phyloP scores from a whole-genome alignment of 2,888 invertebrate genomes.

The Leptinotarsa rubiginosa region DNA sequence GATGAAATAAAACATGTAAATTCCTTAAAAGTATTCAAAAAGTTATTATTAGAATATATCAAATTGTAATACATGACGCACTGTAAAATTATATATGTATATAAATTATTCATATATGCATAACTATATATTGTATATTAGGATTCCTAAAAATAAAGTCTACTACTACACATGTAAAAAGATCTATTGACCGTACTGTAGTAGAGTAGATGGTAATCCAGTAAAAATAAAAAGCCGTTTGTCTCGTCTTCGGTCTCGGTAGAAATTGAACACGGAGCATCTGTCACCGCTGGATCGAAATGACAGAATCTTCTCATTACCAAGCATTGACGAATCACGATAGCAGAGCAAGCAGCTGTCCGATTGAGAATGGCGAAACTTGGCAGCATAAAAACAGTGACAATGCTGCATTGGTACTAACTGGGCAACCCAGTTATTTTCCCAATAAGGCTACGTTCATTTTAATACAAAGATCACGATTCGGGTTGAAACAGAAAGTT shows the following conservation, averaged over 20 bases:
- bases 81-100: no score
- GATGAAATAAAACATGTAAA: no score
- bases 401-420: conserved; percentile 40
- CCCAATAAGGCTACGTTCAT: conserved; percentile 29
- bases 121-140: no score
- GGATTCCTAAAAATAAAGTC: no score
- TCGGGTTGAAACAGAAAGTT: conserved; percentile 16
- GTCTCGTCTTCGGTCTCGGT: conserved; percentile 34
- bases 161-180: background rate
- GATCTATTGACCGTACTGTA: background rate
- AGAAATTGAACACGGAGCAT: conserved; percentile 37
- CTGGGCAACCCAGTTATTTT: conserved; percentile 39
- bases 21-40: no score
- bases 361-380: conserved; percentile 41
- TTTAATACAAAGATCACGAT: conserved; percentile 25
- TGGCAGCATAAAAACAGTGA: conserved; percentile 46
- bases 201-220: conserved; percentile 47
- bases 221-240: conserved; percentile 35
- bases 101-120: no score
- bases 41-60: no score
- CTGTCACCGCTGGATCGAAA: conserved; percentile 43
- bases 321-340: conserved; percentile 47
- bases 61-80: no score
- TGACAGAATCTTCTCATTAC: conserved; percentile 49
- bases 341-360: conserved; percentile 43